Evolutionary conservation across 1,140 invertebrate species (phyloP).

Genomic region (Chrysoperla carnea): DNA sequence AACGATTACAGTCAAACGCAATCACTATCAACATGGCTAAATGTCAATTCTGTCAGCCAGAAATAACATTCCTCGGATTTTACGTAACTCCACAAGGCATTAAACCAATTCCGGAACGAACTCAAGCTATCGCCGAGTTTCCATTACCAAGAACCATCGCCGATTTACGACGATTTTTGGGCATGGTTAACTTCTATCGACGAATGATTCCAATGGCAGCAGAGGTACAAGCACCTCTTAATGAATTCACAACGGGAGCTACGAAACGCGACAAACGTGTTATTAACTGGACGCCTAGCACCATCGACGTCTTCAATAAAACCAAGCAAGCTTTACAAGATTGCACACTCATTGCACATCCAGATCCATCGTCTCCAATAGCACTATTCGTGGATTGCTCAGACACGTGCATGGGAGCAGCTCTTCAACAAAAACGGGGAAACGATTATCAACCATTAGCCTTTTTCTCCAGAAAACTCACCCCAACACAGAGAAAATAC

Average conservation of each 20-base stretch:
- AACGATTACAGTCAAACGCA: no score
- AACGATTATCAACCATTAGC: slow-evolving; percentile 10
- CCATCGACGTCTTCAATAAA: not conserved
- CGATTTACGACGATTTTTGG: slow-evolving; percentile 2
- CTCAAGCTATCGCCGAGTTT: slow-evolving; percentile 1
- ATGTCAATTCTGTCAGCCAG: slow-evolving; percentile 7
- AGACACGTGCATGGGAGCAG: slow-evolving; percentile 10
- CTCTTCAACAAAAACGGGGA: slow-evolving; percentile 12
- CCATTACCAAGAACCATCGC: not conserved
- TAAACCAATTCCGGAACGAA: slow-evolving; percentile 7
- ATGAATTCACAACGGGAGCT: not conserved
- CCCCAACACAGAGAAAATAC: slow-evolving; percentile 9
- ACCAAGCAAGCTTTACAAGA: not conserved
- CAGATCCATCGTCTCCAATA: no score
- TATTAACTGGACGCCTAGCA: not conserved
- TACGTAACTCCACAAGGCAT: slow-evolving; percentile 11
- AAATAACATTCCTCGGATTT: slow-evolving; percentile 12
- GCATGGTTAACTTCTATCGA: slow-evolving; percentile 1
- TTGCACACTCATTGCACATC: not conserved
- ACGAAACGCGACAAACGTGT: not conserved
- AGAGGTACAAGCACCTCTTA: not conserved
- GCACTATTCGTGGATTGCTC: no score
- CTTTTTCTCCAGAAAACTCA: slow-evolving; percentile 12
- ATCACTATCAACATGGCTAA: slow-evolving; percentile 9
- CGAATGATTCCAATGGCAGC: not conserved